Evolutionary conservation across 1,140 invertebrate genomes (phyloP).

Genomic region (Camponotus floridanus): DNA sequence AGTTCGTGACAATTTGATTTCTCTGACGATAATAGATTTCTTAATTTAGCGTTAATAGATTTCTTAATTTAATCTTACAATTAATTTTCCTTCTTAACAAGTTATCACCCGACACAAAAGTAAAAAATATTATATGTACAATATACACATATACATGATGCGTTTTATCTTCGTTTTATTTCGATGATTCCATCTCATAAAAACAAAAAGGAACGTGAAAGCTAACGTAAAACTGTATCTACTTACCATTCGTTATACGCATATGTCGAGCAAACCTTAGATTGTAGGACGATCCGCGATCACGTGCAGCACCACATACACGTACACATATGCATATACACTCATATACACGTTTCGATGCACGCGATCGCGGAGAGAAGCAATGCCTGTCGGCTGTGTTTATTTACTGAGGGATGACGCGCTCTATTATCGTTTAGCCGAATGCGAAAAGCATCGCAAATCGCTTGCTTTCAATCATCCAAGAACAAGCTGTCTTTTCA

Average conservation of each 20-base stretch:
- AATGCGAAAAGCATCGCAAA: constrained; percentile 25
- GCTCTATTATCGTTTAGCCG: constrained; percentile 48
- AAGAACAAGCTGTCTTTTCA: neutral
- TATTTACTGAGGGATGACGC: constrained; percentile 64
- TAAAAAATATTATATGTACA: constrained; percentile 20
- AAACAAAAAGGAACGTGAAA: constrained; percentile 31
- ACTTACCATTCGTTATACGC: constrained; percentile 63
- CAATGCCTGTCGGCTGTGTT: constrained; percentile 70
- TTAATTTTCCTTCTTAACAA: constrained; percentile 28
- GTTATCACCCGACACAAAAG: neutral
- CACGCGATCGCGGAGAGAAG: constrained; percentile 60
- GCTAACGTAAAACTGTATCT: constrained; percentile 67
- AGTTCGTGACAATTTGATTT: too few relatives aligned
- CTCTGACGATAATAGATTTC: too few relatives aligned
- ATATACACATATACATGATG: constrained; percentile 43
- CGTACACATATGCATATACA: too few relatives aligned
- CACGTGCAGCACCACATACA: neutral
- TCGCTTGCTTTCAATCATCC: constrained; percentile 11
- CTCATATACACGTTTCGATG: neutral
- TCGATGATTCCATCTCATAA: constrained; percentile 23
- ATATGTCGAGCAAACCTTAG: constrained; percentile 65
- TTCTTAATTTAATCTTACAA: constrained; percentile 43
- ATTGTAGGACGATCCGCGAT: constrained; percentile 65
- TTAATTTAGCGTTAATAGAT: constrained; percentile 13
- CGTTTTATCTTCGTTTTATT: constrained; percentile 72